Percentiles rank a stretch among this genome's conserved stretches.
These are phyloP conservation scores for Andricus quercusramuli DNA, from an alignment of 2,888 invertebrate genomes.

Conservation along the genomic window DNA sequence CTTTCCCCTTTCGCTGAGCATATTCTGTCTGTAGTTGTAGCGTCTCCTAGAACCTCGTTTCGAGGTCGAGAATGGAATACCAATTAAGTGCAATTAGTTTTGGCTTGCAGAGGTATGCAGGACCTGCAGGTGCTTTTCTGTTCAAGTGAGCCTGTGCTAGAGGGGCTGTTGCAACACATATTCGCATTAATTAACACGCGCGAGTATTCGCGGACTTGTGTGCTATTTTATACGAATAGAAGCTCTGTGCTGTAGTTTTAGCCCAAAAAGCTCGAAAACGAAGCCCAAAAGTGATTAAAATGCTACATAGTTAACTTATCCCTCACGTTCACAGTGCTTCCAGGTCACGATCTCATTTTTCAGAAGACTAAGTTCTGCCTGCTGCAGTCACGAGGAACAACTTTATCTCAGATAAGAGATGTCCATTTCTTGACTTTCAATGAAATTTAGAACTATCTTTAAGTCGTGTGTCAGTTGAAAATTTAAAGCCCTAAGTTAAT, in stretches of 20 bases:
- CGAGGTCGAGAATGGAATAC: constrained; percentile 15
- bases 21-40: neutral
- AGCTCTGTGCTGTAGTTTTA: neutral
- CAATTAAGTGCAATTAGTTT: constrained; percentile 13
- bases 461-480: neutral
- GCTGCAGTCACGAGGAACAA: neutral
- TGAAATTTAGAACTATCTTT: neutral
- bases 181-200: neutral
- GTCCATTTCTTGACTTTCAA: neutral
- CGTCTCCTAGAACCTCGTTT: neutral
- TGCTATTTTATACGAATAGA: neutral
- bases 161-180: neutral
- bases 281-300: constrained; percentile 60
- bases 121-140: neutral
- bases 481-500: neutral
- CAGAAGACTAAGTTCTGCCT: neutral
- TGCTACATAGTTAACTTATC: constrained; percentile 62
- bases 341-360: neutral
- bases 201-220: neutral
- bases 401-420: neutral
- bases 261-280: constrained; percentile 45
- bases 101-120: neutral
- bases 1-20: neutral
- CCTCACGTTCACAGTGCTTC: constrained; percentile 52
- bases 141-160: neutral